These are phyloP conservation scores for Galaxias olidus DNA, from an alignment of 2,797 vertebrate species.

Conservation along the genomic window DNA sequence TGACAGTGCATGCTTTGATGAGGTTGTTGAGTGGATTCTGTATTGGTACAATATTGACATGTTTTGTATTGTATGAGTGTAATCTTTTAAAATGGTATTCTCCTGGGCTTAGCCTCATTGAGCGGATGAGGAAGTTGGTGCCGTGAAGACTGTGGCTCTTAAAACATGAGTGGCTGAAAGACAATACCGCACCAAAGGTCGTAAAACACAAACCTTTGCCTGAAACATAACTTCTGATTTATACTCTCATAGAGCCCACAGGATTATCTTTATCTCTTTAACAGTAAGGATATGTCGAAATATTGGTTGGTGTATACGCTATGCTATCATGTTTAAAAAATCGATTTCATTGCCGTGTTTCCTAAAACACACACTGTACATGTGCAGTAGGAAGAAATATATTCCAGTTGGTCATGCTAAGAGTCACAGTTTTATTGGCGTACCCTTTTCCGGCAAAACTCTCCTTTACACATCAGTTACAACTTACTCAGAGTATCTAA, in stretches of 20 bases:
- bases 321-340: constrained; percentile 16
- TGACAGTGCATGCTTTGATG: constrained; percentile 87
- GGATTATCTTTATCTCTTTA: too few species aligned
- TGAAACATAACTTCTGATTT: neutral
- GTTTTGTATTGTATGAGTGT: constrained; percentile 54
- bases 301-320: too few species aligned
- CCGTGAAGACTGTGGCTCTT: constrained; percentile 37
- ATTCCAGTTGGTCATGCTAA: neutral
- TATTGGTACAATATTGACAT: constrained; percentile 73
- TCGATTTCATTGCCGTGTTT: constrained; percentile 20
- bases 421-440: constrained; percentile 42
- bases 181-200: neutral
- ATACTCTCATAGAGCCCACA: neutral
- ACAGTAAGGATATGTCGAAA: too few species aligned
- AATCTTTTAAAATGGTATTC: constrained; percentile 53
- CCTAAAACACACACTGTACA: constrained; percentile 12
- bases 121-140: constrained; percentile 36
- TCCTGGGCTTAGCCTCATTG: constrained; percentile 64
- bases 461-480: constrained; percentile 23
- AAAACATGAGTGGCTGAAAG: constrained; percentile 19
- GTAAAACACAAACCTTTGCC: constrained; percentile 11
- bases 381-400: neutral
- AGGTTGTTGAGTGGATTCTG: constrained; percentile 66
- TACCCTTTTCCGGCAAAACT: constrained; percentile 21
- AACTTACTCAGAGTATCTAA: constrained; percentile 66